phyloP scores from a whole-genome alignment of 1,140 invertebrate genomes.

The Drosophila nikananu region DNA sequence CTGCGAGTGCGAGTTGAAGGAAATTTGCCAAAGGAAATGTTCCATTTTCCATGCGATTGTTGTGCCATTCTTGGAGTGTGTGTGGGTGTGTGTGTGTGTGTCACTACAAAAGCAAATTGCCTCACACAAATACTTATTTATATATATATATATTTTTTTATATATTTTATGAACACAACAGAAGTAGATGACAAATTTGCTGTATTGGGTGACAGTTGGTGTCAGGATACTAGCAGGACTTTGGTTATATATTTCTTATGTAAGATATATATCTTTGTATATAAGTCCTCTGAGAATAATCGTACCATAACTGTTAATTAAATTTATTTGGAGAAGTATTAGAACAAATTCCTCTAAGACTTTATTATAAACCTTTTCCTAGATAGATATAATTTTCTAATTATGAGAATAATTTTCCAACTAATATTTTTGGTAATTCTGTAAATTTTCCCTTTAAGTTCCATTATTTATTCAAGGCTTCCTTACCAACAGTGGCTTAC shows the following conservation, averaged over 20 bases:
- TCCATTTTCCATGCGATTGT: slow-evolving; percentile 58
- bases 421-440: background rate
- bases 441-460: background rate
- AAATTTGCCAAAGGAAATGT: slow-evolving; percentile 78
- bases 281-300: background rate
- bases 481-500: too few relatives aligned
- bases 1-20: slow-evolving; percentile 29
- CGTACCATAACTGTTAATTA: background rate
- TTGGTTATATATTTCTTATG: too few relatives aligned
- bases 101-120: slow-evolving; percentile 36
- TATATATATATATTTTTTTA: background rate
- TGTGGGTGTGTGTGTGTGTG: slow-evolving; percentile 3
- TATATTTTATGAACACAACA: background rate
- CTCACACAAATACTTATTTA: background rate
- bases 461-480: too few relatives aligned
- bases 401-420: background rate
- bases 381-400: background rate
- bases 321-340: background rate
- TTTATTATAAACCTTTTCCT: background rate
- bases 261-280: background rate
- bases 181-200: slow-evolving; percentile 39
- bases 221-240: slow-evolving; percentile 7
- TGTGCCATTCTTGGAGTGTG: slow-evolving; percentile 9
- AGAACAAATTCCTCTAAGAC: background rate
- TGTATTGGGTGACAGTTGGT: slow-evolving; percentile 37